These are phyloP conservation scores for Cryptomyrus ogoouensis DNA, from an alignment of 2,113 vertebrate genomes.

Conservation along the genomic window DNA sequence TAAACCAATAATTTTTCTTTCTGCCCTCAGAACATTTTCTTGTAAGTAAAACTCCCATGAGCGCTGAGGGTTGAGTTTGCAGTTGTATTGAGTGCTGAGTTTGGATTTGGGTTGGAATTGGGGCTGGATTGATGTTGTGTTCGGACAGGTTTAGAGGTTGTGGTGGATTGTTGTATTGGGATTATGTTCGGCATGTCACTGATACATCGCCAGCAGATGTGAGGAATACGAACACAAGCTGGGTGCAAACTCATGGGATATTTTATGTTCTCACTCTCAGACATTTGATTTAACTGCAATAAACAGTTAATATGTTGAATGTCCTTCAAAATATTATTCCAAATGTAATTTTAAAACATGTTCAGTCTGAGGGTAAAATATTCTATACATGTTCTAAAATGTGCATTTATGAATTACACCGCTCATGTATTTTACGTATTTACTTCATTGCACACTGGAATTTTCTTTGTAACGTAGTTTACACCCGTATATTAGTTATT, in stretches of 20 bases:
- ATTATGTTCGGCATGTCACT: neutral
- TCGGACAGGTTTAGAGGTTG: neutral
- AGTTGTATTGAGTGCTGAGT: neutral
- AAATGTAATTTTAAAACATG: neutral
- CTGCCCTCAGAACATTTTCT: no score
- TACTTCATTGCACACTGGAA: neutral
- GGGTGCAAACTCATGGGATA: slow-evolving; percentile 1
- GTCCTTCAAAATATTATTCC: neutral
- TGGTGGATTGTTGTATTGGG: neutral
- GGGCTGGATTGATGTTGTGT: neutral
- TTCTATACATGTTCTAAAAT: neutral
- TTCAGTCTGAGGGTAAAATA: neutral
- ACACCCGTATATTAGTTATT: neutral
- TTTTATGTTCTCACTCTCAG: neutral
- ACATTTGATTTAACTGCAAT: neutral
- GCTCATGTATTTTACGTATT: neutral
- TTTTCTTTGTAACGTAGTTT: neutral
- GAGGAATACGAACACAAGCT: neutral
- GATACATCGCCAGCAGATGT: neutral
- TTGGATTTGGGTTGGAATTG: neutral
- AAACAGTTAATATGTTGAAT: neutral
- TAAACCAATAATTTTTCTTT: no score
- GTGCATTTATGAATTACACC: neutral
- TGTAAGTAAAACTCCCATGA: neutral
- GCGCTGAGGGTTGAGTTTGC: neutral